A percentile compares a stretch with the other conserved stretches of the same genome.
Conservation (phyloP, 2,888 invertebrate species). For the Silvanus unidentatus region DNA sequence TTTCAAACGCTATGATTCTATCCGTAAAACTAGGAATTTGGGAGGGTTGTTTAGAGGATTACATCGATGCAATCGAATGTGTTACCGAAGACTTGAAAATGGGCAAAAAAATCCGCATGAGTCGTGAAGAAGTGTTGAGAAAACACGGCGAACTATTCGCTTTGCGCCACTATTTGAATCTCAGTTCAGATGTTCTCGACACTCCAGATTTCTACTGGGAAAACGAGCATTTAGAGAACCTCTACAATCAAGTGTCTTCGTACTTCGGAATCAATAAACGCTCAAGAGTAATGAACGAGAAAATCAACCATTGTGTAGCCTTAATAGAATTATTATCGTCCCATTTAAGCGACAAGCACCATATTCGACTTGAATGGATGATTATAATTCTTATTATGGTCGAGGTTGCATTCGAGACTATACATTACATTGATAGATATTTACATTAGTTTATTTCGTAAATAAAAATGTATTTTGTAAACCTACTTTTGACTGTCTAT, state of each 20-base stretch:
- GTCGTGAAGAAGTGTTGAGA: slow-evolving; percentile 63
- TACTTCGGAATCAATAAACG: slow-evolving; percentile 82
- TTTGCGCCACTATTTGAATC: slow-evolving; percentile 80
- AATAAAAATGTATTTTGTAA: background rate
- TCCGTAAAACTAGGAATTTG: slow-evolving; percentile 93
- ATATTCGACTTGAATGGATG: slow-evolving; percentile 93
- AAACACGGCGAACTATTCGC: slow-evolving; percentile 87
- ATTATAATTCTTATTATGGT: slow-evolving; percentile 93
- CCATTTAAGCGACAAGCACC: slow-evolving; percentile 88
- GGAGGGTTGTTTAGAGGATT: slow-evolving; percentile 80
- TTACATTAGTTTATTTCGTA: slow-evolving; percentile 19
- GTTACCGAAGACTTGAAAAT: slow-evolving; percentile 73
- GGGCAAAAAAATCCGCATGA: slow-evolving; percentile 65
- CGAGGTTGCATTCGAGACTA: slow-evolving; percentile 81
- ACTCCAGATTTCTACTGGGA: slow-evolving; percentile 99
- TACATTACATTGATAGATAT: slow-evolving; percentile 69
- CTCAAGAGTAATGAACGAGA: slow-evolving; percentile 89
- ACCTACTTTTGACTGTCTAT: slow-evolving; percentile 49
- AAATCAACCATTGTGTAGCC: slow-evolving; percentile 89
- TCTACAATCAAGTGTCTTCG: slow-evolving; percentile 75
- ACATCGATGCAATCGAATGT: slow-evolving; percentile 76
- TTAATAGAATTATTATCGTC: slow-evolving; percentile 82
- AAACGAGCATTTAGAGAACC: slow-evolving; percentile 75
- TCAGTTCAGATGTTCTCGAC: slow-evolving; percentile 90
- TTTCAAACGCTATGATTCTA: slow-evolving; percentile 89